Evolutionary conservation across 1,140 invertebrate genomes (phyloP), one percentile per base, ranked within the genome.

Genomic region (Sarcophaga peregrina): DNA sequence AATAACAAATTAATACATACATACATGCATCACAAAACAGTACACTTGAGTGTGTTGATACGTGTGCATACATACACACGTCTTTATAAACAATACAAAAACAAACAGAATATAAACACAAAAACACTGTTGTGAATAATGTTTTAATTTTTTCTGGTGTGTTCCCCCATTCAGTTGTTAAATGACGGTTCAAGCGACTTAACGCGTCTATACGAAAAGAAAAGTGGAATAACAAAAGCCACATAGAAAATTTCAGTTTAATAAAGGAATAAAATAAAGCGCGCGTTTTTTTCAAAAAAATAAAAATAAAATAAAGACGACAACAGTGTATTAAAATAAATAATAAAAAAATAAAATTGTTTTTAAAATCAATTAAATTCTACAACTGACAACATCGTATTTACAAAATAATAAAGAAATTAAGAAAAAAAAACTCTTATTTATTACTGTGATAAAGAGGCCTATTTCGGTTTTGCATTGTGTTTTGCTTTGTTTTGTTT

Each of bases 141-240:
- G 17, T 68, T 68, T 37, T 37, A 4, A 68, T 68, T 68, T 68
- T 68, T 68, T 68, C 25, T 37, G 25, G 25, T 37, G 25, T 72
- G 62, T 72, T 72, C 17, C 20, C 15, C 47, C 47, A 76, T 78
- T 78, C 48, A 78, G 75, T 78, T 78, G 75, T 17, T 78, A 50
- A 78, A 78, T 50, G 75, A 78, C 75, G 75, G 75, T 78, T 52
- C 75, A 17, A 78, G 75, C n/a, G 75, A 25, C 75, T 78, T 52
- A 78, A 78, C 75, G 75, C 75, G 75, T 78, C 75, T 50, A 48
- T 78, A 78, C 47, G 17, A 50, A 17, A 68, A 58, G 54, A 58
- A 20, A 10, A 25, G 25, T 2, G 25, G 25, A 37, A 37, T 37
- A 2, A 68, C 5, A 68, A 68, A 68, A 20, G 20, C 54, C 6